phyloP scores from a whole-genome alignment of 1,140 invertebrate genomes.

The Macrobrachium rosenbergii region DNA sequence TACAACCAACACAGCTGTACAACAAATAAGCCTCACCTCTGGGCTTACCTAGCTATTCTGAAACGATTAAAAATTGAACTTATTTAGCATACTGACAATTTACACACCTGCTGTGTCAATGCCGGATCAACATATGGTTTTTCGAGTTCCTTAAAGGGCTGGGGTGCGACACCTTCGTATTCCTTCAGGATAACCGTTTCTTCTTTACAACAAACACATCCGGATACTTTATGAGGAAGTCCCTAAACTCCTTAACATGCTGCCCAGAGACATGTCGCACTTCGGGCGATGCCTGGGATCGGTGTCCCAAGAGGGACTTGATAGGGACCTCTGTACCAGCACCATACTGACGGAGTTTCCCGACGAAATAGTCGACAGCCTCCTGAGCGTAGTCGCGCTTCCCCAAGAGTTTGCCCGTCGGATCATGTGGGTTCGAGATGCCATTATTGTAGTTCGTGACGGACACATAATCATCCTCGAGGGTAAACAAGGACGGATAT shows the following conservation, averaged over 20 bases:
- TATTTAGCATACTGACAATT: no score
- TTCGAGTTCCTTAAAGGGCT: slow-evolving; percentile 66
- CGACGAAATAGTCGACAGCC: slow-evolving; percentile 94
- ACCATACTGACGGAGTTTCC: slow-evolving; percentile 91
- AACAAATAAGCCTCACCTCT: no score
- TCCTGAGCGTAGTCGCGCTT: slow-evolving; percentile 91
- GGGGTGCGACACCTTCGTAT: slow-evolving; percentile 67
- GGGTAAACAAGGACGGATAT: slow-evolving; percentile 91
- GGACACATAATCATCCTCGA: slow-evolving; percentile 92
- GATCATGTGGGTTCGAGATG: slow-evolving; percentile 68
- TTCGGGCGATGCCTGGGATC: slow-evolving; percentile 94
- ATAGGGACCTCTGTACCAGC: slow-evolving; percentile 90
- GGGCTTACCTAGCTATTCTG: not conserved
- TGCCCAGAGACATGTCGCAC: slow-evolving; percentile 94
- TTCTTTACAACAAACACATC: slow-evolving; percentile 90
- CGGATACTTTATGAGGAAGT: slow-evolving; percentile 88
- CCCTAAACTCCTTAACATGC: slow-evolving; percentile 93
- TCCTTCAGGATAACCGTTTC: slow-evolving; percentile 84
- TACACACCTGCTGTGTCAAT: slow-evolving; percentile 79
- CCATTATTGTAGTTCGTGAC: slow-evolving; percentile 78
- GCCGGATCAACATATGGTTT: slow-evolving; percentile 80
- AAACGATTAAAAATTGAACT: no score
- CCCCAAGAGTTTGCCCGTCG: slow-evolving; percentile 71
- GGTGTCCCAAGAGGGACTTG: slow-evolving; percentile 90
- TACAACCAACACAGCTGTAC: no score